Evolutionary conservation across 2,113 vertebrate genomes (phyloP).

Genomic region (Anarhynchus alexandrinus): DNA sequence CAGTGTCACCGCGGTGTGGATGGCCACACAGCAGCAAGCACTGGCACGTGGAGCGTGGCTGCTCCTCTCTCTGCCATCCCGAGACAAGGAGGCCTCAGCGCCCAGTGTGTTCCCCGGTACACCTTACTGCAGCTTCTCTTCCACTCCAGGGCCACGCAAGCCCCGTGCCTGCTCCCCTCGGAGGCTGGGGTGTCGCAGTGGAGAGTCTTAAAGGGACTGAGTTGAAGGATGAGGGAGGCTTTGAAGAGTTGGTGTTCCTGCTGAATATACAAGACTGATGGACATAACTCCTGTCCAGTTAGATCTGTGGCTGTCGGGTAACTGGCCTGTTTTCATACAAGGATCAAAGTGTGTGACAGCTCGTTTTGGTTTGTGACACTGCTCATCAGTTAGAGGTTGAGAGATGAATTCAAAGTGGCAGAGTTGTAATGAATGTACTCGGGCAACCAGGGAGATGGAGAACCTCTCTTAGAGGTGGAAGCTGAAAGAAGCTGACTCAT

Average conservation of each 20-base stretch:
- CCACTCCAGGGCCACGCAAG: no score
- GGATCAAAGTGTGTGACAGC: not conserved
- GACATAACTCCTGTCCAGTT: not conserved
- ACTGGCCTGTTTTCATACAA: not conserved
- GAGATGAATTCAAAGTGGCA: not conserved
- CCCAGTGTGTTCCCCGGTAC: rapidly evolving
- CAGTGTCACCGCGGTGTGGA: not conserved
- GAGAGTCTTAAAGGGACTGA: not conserved
- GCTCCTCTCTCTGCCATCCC: not conserved
- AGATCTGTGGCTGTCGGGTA: not conserved
- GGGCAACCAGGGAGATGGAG: not conserved
- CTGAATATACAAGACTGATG: not conserved
- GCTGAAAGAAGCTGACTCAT: not conserved
- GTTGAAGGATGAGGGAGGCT: not conserved
- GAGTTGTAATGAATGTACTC: not conserved
- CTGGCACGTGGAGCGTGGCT: rapidly evolving
- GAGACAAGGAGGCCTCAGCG: rapidly evolving
- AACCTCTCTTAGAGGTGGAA: not conserved
- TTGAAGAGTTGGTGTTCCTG: not conserved
- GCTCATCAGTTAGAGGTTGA: not conserved
- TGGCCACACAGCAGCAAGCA: rapidly evolving
- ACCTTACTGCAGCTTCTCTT: not conserved
- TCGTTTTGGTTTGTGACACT: not conserved
- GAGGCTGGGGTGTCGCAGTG: not conserved
- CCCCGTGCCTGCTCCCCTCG: rapidly evolving